phyloP scores from a whole-genome alignment of 1,140 invertebrate species.

The Drosophila prosaltans region DNA sequence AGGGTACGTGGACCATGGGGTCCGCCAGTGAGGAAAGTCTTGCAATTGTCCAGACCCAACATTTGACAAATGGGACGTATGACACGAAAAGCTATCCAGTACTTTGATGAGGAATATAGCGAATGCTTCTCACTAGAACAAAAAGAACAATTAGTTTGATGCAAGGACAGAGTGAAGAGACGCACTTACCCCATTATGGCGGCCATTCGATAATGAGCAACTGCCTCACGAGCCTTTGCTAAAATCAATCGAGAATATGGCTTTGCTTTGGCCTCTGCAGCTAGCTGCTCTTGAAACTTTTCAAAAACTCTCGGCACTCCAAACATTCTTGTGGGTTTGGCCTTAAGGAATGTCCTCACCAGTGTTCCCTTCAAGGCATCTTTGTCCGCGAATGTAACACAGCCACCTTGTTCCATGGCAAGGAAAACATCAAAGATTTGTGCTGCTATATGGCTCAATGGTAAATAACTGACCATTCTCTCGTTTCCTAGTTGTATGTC shows the following conservation, averaged over 20 bases:
- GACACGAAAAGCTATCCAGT: slow-evolving; percentile 72
- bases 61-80: slow-evolving; percentile 88
- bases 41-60: slow-evolving; percentile 90
- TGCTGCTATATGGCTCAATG: slow-evolving; percentile 95
- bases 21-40: slow-evolving; percentile 89
- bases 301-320: slow-evolving; percentile 96
- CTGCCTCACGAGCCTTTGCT: slow-evolving; percentile 87
- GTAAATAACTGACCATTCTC: slow-evolving; percentile 90
- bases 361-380: slow-evolving; percentile 93
- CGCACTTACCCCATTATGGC: slow-evolving; percentile 88
- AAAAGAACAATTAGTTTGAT: not conserved
- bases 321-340: slow-evolving; percentile 91
- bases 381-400: slow-evolving; percentile 92
- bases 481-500: slow-evolving; percentile 85
- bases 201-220: slow-evolving; percentile 87
- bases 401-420: slow-evolving; percentile 85
- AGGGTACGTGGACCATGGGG: too few relatives aligned
- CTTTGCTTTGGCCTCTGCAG: slow-evolving; percentile 87
- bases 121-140: slow-evolving; percentile 37
- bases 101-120: slow-evolving; percentile 45
- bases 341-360: slow-evolving; percentile 89
- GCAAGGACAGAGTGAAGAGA: too few relatives aligned
- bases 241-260: slow-evolving; percentile 65
- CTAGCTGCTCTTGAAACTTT: slow-evolving; percentile 95
- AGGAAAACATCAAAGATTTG: slow-evolving; percentile 92